These are phyloP conservation scores for Epistrophella euchroma DNA, from an alignment of 2,888 invertebrate genomes.

Conservation along the genomic window DNA sequence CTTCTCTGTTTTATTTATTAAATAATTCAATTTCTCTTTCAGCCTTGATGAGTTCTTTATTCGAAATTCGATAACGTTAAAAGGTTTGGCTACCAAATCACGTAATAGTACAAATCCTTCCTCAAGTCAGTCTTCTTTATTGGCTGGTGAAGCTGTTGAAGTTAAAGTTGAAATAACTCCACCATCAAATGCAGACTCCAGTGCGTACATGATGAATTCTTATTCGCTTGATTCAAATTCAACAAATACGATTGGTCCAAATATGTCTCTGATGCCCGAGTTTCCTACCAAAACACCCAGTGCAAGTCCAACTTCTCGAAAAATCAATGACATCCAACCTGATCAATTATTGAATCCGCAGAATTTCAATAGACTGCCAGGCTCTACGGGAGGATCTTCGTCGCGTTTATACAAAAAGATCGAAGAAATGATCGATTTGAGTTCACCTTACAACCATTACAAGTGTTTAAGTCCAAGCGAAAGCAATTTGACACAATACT, in stretches of 20 bases:
- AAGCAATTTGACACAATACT: conserved; percentile 83
- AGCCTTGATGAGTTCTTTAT: conserved; percentile 88
- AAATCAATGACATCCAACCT: conserved; percentile 82
- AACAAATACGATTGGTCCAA: conserved; percentile 82
- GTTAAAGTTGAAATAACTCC: conserved; percentile 84
- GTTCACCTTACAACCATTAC: conserved; percentile 90
- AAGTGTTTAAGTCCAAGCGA: conserved; percentile 89
- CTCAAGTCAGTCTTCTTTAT: conserved; percentile 83
- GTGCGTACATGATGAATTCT: conserved; percentile 81
- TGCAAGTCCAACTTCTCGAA: conserved; percentile 81
- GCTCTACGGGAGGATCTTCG: conserved; percentile 82
- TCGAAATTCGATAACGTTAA: conserved; percentile 83
- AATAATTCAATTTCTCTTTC: conserved; percentile 44
- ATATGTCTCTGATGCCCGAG: conserved; percentile 81
- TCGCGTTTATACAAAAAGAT: conserved; percentile 83
- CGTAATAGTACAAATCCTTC: conserved; percentile 83
- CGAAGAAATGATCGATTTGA: conserved; percentile 86
- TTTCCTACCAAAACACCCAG: conserved; percentile 81
- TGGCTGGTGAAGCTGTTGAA: conserved; percentile 83
- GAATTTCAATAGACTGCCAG: conserved; percentile 82
- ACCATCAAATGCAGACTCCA: conserved; percentile 81
- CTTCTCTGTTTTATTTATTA: conserved; percentile 3
- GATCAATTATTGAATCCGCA: conserved; percentile 82
- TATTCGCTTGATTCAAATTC: conserved; percentile 83
- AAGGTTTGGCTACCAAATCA: conserved; percentile 82